Base-by-base conservation (phyloP, 2,113 vertebrate species). In the Serinus canaria region DNA sequence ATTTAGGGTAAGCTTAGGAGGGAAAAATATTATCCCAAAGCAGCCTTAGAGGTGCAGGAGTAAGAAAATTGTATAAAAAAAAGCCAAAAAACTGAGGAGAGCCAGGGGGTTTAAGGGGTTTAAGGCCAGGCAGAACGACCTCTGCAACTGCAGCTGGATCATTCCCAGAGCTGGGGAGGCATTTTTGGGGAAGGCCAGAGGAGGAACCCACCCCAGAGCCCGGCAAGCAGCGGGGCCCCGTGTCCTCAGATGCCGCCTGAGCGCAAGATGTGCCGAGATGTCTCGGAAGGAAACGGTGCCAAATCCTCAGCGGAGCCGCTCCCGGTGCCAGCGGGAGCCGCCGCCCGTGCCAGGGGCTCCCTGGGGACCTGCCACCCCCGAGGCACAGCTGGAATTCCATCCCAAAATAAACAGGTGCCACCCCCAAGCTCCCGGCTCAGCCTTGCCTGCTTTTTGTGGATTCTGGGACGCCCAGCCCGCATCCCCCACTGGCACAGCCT, bases 221-320 rank as follows among this genome's bases (percentile, higher is more conserved):
- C 10, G 13, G 62, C 18, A 52, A 64, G 89, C 66, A 13, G 80
- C 55, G 0, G 70, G 78, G 58, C 69, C 88, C 86, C 39, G 41
- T 81, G 96, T 96, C 96, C 96, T 96, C 95, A 89, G 93, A 92
- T 92, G 94, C 89, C 83, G 2, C 83, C 91, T 35, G 2, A 73
- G 72, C 33, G 0, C 88, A 24, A 64, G 87, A 92, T 83, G 93
- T 82, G 70, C 91, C n/a, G 68, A 66, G 84, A 35, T 39, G 59
- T 11, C 87, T 95, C 0, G 55, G 86, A 10, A 86, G 80, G 91
- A 69, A 77, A 3, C 28, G 19, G 20, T 47, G 92, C 90, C 94
- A 93, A 46, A 80, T 7, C 67, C 13, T n/a, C 75, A 3, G 94
- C n/a, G 4, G 83, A 73, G 76, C 86, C 91, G 2, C 7, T n/a